Evolutionary conservation across 2,888 invertebrate genomes (phyloP), one percentile per base, ranked within the genome.

Genomic region (Aleiodes leptofemur): DNA sequence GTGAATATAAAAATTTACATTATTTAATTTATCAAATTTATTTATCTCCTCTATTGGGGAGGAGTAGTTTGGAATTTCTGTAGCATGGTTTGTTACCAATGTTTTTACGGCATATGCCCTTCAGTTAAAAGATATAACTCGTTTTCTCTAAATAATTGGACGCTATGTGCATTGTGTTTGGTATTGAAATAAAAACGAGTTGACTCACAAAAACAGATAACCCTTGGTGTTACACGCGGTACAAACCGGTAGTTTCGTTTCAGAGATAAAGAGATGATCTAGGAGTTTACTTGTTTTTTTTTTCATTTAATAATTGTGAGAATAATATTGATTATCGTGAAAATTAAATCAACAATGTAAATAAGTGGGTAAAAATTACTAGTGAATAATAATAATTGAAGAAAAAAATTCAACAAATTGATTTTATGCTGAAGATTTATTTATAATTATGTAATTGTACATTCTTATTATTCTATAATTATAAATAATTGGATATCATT

Each of bases 81-180:
- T 11, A 9, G 43, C 43, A 43, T 43, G 43, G 59, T 59, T 59
- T 59, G 59, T 59, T 59, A n/a, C 34, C 34, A 43, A 43, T 31
- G 13, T 48, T 64, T 64, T 64, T 64, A 43, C 43, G 5, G 43
- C 16, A 23, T 64, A 23, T 64, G 64, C 64, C 64, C 64, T 64
- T 64, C 64, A 64, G 64, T 43, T 43, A 43, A 8, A 38, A 14
- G 43, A 64, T 64, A 64, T 43, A 64, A 64, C 43, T 64, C 64
- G 64, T 64, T 64, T 51, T 68, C 68, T 68, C 51, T 68, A 68
- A 51, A 68, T 68, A 68, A 68, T 68, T 68, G 68, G 68, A 68
- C 51, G 43, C 43, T 48, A 43, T 48, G 48, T 66, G 68, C 68
- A 68, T 68, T 68, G 53, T 53, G 50, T 68, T 50, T 68, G 51